Conservation (phyloP, 2,888 invertebrate species). For the Philereme transversata region DNA sequence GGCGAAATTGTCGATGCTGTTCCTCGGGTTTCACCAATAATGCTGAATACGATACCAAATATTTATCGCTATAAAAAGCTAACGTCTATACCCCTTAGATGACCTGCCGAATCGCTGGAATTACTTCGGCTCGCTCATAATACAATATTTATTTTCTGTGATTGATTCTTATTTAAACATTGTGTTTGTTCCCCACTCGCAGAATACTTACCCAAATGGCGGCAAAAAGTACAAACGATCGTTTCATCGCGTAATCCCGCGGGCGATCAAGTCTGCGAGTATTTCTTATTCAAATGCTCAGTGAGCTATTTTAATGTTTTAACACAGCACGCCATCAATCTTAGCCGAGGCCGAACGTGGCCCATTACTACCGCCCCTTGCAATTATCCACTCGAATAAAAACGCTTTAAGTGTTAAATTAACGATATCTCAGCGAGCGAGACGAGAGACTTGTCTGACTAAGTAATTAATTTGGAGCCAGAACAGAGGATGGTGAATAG, state of each 20-base stretch:
- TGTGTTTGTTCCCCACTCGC: constrained; percentile 19
- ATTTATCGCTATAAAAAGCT: constrained; percentile 29
- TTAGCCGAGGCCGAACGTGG: constrained; percentile 72
- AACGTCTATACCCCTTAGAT: constrained; percentile 20
- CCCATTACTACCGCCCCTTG: constrained; percentile 74
- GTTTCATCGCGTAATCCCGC: constrained; percentile 67
- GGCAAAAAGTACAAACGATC: constrained; percentile 61
- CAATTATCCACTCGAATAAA: constrained; percentile 82
- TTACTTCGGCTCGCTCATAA: constrained; percentile 28
- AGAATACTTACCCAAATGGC: constrained; percentile 29
- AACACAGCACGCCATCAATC: constrained; percentile 78
- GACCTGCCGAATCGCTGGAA: constrained; percentile 27
- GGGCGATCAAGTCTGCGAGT: constrained; percentile 64
- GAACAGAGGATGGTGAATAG: constrained; percentile 45
- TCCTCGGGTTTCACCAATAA: constrained; percentile 26
- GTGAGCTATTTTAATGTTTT: constrained; percentile 76
- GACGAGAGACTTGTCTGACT: constrained; percentile 69
- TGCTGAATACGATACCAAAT: constrained; percentile 28
- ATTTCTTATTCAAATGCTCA: constrained; percentile 76
- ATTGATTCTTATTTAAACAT: constrained; percentile 39
- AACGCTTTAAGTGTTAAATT: constrained; percentile 83
- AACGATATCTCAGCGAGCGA: constrained; percentile 74
- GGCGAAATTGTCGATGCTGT: constrained; percentile 32
- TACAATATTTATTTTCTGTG: constrained; percentile 31
- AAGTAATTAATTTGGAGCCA: constrained; percentile 73